phyloP scores from a whole-genome alignment of 2,888 invertebrate species.

The Agrotis clavis region DNA sequence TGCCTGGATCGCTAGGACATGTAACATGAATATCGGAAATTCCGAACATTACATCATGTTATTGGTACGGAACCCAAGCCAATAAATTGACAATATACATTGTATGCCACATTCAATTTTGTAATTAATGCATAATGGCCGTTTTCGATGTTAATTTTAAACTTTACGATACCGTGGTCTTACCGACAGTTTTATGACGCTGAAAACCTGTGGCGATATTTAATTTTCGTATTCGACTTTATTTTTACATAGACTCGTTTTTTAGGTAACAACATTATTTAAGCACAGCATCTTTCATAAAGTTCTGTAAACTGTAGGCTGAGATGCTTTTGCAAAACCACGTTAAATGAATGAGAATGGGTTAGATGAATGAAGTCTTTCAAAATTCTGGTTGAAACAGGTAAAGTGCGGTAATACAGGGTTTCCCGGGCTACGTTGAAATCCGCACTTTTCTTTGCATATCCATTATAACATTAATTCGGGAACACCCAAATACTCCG shows the following conservation, averaged over 20 bases:
- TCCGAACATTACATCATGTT: conserved; percentile 43
- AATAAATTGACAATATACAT: conserved; percentile 58
- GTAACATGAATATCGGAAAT: conserved; percentile 46
- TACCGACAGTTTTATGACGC: conserved; percentile 42
- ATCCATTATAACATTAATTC: conserved; percentile 46
- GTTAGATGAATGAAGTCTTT: conserved; percentile 59
- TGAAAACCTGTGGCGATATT: conserved; percentile 12
- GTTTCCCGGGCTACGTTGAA: conserved; percentile 29
- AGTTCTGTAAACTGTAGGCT: conserved; percentile 18
- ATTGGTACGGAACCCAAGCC: conserved; percentile 44
- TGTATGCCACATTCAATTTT: conserved; percentile 55
- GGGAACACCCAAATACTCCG: too few species aligned
- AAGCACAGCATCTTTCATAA: conserved; percentile 24
- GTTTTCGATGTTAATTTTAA: conserved; percentile 35
- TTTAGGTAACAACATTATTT: conserved; percentile 14
- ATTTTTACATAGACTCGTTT: conserved; percentile 21
- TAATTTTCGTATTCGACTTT: conserved; percentile 27
- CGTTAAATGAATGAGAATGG: conserved; percentile 57
- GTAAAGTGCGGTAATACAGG: conserved; percentile 47
- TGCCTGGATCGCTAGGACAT: conserved; percentile 16
- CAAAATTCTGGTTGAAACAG: conserved; percentile 46
- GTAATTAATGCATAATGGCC: conserved; percentile 40
- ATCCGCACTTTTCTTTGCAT: conserved; percentile 40
- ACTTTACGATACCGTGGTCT: conserved; percentile 34
- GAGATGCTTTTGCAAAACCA: conserved; percentile 45